phyloP scores from a whole-genome alignment of 1,140 invertebrate species.

The Aphidius ervi region DNA sequence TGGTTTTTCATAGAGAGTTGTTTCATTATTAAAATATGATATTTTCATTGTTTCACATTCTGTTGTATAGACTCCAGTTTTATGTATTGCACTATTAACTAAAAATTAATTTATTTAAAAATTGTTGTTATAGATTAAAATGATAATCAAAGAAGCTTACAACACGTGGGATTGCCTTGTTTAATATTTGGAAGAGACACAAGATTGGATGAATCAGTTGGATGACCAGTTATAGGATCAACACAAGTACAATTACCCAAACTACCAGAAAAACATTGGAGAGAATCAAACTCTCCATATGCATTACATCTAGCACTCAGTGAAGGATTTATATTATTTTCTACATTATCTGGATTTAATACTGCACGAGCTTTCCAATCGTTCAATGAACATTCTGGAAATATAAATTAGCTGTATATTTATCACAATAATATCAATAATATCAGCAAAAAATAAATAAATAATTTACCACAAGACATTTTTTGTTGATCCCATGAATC shows the following conservation, averaged over 20 bases:
- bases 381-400: slow-evolving; percentile 27
- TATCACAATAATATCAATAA: slow-evolving; percentile 2
- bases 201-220: slow-evolving; percentile 31
- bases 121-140: background rate
- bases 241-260: slow-evolving; percentile 56
- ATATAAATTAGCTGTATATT: slow-evolving; percentile 11
- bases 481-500: slow-evolving; percentile 38
- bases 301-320: slow-evolving; percentile 46
- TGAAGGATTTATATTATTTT: background rate
- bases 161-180: slow-evolving; percentile 50
- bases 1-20: slow-evolving; percentile 23
- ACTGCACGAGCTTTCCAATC: slow-evolving; percentile 24
- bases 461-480: slow-evolving; percentile 56
- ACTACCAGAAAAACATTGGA: slow-evolving; percentile 51
- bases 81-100: slow-evolving; percentile 38
- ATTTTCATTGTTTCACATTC: slow-evolving; percentile 49
- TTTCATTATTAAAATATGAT: background rate
- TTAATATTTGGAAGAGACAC: slow-evolving; percentile 46
- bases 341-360: slow-evolving; percentile 8
- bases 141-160: slow-evolving; percentile 45
- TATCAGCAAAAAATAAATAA: slow-evolving; percentile 10
- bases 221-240: slow-evolving; percentile 47
- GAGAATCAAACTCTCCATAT: slow-evolving; percentile 55
- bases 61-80: slow-evolving; percentile 43
- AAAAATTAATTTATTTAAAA: slow-evolving; percentile 13